phyloP scores from a whole-genome alignment of 2,888 invertebrate species.

The Cataglyphis rosenhaueri region DNA sequence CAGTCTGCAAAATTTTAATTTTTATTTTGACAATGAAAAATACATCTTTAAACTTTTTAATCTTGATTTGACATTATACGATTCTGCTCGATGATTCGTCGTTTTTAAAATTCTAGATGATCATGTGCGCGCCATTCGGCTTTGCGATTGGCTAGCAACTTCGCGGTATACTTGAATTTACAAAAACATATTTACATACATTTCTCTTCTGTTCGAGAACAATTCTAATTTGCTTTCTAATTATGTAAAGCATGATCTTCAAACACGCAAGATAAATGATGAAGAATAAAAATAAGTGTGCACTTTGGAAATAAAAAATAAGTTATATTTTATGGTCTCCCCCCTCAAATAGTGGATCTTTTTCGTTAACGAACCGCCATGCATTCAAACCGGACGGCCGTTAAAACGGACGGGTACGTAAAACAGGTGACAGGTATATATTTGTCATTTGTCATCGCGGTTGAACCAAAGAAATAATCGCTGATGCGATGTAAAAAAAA shows the following conservation, averaged over 20 bases:
- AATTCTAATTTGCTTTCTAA: background rate
- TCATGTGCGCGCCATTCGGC: background rate
- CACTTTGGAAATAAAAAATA: too few relatives aligned
- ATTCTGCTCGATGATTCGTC: slow-evolving; percentile 8
- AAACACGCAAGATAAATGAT: background rate
- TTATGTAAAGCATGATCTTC: background rate
- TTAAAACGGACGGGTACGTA: background rate
- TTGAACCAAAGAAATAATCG: slow-evolving; percentile 46
- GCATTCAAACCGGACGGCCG: slow-evolving; percentile 11
- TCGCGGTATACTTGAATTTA: background rate
- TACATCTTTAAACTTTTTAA: too few relatives aligned
- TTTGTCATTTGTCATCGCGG: slow-evolving; percentile 54
- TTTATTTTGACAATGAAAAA: too few relatives aligned
- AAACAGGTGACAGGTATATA: background rate
- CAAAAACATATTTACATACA: background rate
- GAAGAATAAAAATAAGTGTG: background rate
- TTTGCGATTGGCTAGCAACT: background rate
- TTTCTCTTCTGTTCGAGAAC: background rate
- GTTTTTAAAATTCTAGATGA: background rate
- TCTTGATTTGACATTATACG: background rate
- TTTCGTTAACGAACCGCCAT: slow-evolving; percentile 38
- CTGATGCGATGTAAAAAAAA: slow-evolving; percentile 18
- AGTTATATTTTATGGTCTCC: background rate
- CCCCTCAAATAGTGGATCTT: too few relatives aligned
- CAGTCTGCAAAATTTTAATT: too few relatives aligned